phyloP scores from a whole-genome alignment of 2,888 invertebrate species.

The Azorinus chamasolen region DNA sequence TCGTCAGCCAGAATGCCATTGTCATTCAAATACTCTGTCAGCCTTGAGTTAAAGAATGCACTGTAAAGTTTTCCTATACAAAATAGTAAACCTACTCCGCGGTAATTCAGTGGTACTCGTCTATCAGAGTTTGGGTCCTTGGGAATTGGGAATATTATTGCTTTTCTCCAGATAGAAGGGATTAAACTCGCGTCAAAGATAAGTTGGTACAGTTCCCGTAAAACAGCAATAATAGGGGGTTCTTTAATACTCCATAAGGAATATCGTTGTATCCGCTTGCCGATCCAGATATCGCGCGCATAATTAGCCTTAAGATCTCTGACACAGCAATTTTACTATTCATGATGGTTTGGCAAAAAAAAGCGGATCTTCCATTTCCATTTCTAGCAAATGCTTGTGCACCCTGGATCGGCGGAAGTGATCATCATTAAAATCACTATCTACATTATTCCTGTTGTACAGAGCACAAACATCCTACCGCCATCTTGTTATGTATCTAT shows the following conservation, averaged over 20 bases:
- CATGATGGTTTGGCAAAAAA: conserved; percentile 3
- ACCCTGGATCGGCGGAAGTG: conserved; percentile 10
- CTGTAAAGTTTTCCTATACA: conserved; percentile 11
- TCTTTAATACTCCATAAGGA: conserved; percentile 31
- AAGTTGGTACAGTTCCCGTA: conserved; percentile 29
- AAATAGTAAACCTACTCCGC: conserved; percentile 9
- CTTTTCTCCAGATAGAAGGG: conserved; percentile 22
- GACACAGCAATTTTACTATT: conserved; percentile 21
- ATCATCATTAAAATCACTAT: conserved; percentile 16
- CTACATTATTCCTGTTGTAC: too few species aligned
- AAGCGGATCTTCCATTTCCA: conserved; percentile 30
- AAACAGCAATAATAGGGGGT: conserved; percentile 18
- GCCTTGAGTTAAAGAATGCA: conserved; percentile 6
- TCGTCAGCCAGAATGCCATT: too few species aligned
- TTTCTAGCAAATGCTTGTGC: conserved; percentile 35
- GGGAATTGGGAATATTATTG: conserved; percentile 33
- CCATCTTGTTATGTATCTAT: too few species aligned
- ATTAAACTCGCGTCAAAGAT: conserved; percentile 21
- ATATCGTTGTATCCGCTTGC: conserved; percentile 14
- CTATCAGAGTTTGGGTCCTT: conserved; percentile 27
- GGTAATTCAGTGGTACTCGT: conserved; percentile 29
- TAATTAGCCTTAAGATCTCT: conserved; percentile 11
- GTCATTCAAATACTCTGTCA: conserved; percentile 8
- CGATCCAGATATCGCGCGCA: conserved; percentile 11
- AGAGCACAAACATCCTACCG: too few species aligned